Conservation (phyloP, 2,888 invertebrate species). For the Spilosoma lubricipeda region DNA sequence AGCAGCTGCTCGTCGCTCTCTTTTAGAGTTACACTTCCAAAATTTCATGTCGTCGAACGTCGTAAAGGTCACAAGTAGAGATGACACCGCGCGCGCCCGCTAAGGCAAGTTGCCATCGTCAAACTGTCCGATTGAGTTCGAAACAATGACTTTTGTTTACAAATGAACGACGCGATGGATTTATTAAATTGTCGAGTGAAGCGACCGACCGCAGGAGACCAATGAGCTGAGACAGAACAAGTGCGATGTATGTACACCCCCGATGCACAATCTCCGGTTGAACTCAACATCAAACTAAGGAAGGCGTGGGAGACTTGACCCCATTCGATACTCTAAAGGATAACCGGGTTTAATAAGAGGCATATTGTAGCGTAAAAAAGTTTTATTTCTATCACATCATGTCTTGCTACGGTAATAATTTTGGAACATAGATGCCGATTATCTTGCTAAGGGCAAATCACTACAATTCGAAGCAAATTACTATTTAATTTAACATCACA, state of each 20-base stretch:
- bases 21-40: conserved; percentile 79
- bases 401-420: conserved; percentile 80
- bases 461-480: conserved; percentile 78
- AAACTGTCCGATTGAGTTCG: conserved; percentile 77
- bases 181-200: conserved; percentile 78
- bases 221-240: conserved; percentile 73
- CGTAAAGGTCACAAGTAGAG: conserved; percentile 58
- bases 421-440: conserved; percentile 82
- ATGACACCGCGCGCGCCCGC: conserved; percentile 72
- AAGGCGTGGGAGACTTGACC: conserved; percentile 78
- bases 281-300: conserved; percentile 59
- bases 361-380: conserved; percentile 81
- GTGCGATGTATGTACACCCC: conserved; percentile 75
- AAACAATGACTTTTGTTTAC: conserved; percentile 86
- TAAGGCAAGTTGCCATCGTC: conserved; percentile 74
- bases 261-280: conserved; percentile 54
- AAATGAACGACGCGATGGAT: conserved; percentile 76
- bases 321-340: conserved; percentile 54
- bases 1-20: conserved; percentile 64
- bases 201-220: conserved; percentile 67
- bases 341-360: conserved; percentile 55
- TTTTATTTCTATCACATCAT: conserved; percentile 85
- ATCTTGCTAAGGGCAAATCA: conserved; percentile 74
- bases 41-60: conserved; percentile 73
- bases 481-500: conserved; percentile 21